phyloP scores from a whole-genome alignment of 30 jellyfish, hydroid and myxozoan species.

The Chironex yamaguchii region DNA sequence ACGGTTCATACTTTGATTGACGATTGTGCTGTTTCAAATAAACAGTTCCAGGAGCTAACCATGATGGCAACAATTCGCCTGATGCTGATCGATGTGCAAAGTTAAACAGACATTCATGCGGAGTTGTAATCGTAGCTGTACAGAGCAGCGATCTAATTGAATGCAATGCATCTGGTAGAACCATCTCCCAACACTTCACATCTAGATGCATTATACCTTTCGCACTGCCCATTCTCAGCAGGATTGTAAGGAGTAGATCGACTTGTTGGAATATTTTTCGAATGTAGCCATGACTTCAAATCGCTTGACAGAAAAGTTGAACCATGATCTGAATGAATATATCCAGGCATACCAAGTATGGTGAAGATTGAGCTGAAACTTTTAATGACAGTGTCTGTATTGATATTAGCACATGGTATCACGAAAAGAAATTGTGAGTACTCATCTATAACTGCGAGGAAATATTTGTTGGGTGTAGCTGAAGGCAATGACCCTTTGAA shows the following conservation, averaged over 20 bases:
- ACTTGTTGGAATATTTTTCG: slow-evolving; percentile 57
- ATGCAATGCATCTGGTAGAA: slow-evolving; percentile 78
- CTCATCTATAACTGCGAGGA: no score
- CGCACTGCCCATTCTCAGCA: slow-evolving; percentile 65
- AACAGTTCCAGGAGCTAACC: slow-evolving; percentile 66
- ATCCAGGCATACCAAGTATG: slow-evolving; percentile 63
- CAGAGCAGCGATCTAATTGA: slow-evolving; percentile 71
- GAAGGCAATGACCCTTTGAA: no score
- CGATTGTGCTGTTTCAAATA: slow-evolving; percentile 18
- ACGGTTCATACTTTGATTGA: no score
- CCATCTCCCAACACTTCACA: slow-evolving; percentile 77
- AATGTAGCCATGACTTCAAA: slow-evolving; percentile 13
- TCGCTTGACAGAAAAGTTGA: slow-evolving; percentile 66
- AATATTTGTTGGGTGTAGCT: no score
- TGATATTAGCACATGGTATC: slow-evolving; percentile 14
- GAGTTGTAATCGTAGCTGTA: slow-evolving; percentile 80
- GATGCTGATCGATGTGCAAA: slow-evolving; percentile 54
- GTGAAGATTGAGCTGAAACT: slow-evolving; percentile 39
- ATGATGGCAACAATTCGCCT: slow-evolving; percentile 57
- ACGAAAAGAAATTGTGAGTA: slow-evolving; percentile 43
- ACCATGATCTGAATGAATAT: slow-evolving; percentile 76
- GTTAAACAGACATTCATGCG: slow-evolving; percentile 75
- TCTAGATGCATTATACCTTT: slow-evolving; percentile 47
- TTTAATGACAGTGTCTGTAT: slow-evolving; percentile 46
- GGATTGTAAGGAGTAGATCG: slow-evolving; percentile 63